Evolutionary conservation across 1,140 invertebrate genomes (phyloP).

Genomic region (Hyposmocoma kahamanoa): DNA sequence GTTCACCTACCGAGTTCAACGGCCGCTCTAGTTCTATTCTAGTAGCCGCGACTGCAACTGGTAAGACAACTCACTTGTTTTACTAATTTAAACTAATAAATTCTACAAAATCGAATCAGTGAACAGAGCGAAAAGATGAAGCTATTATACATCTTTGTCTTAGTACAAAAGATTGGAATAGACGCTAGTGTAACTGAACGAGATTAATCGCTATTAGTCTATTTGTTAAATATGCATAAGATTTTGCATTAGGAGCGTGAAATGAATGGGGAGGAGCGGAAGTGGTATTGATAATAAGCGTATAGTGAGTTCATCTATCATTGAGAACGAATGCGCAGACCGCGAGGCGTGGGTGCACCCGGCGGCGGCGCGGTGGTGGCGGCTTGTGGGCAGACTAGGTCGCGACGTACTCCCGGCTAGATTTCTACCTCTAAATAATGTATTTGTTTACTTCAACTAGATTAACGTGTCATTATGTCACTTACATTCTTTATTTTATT

Average conservation of each 20-base stretch:
- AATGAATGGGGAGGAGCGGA: slow-evolving; percentile 1
- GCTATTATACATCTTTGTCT: neutral
- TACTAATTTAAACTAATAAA: too few species aligned
- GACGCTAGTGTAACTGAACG: too few species aligned
- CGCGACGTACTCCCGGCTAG: neutral
- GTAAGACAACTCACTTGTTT: slow-evolving; percentile 39
- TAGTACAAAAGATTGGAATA: too few species aligned
- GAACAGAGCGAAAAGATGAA: neutral
- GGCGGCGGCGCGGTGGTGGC: slow-evolving; percentile 5
- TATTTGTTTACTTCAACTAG: neutral
- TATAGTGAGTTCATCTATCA: slow-evolving; percentile 17
- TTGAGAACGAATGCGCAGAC: slow-evolving; percentile 17
- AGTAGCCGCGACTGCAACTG: slow-evolving; percentile 40
- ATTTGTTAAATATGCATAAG: too few species aligned
- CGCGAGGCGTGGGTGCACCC: slow-evolving; percentile 12
- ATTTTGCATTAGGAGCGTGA: slow-evolving; percentile 1
- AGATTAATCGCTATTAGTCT: too few species aligned
- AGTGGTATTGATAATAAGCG: slow-evolving; percentile 12
- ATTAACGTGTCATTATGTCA: neutral
- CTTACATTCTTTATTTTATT: neutral
- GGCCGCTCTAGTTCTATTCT: slow-evolving; percentile 63
- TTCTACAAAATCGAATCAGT: slow-evolving; percentile 29
- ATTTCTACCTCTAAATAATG: neutral
- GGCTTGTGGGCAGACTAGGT: slow-evolving; percentile 4
- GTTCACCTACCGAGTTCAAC: slow-evolving; percentile 31